These are phyloP conservation scores for Eilema griseolum DNA, from an alignment of 2,888 invertebrate species.

Conservation along the genomic window DNA sequence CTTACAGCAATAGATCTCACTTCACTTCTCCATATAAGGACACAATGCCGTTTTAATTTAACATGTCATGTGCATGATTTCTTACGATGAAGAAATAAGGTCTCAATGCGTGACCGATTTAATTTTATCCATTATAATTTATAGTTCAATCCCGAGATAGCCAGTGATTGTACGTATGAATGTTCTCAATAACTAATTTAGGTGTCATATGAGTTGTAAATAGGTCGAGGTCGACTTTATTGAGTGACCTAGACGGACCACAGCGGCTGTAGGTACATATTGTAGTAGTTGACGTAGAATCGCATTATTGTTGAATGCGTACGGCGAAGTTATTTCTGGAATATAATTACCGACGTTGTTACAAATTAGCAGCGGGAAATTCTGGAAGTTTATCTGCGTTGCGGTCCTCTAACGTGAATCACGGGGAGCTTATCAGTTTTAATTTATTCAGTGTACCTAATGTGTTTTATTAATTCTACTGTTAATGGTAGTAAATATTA, in stretches of 20 bases:
- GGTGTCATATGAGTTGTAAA: conserved; percentile 66
- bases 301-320: conserved; percentile 42
- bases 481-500: too few relatives aligned
- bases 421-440: not conserved
- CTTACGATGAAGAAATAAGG: not conserved
- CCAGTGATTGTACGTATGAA: conserved; percentile 56
- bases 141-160: conserved; percentile 28
- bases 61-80: not conserved
- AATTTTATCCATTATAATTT: not conserved
- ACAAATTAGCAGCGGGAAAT: conserved; percentile 23
- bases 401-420: not conserved
- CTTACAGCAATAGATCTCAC: not conserved
- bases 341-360: conserved; percentile 32
- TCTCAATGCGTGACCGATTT: not conserved
- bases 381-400: conserved; percentile 13
- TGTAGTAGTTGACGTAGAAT: conserved; percentile 52
- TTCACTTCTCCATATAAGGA: conserved; percentile 4
- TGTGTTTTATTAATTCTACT: not conserved
- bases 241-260: conserved; percentile 61
- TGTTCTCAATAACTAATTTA: conserved; percentile 72
- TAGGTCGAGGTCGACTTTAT: conserved; percentile 76
- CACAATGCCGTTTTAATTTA: not conserved
- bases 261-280: conserved; percentile 46
- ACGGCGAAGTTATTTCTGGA: conserved; percentile 34
- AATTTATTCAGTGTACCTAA: not conserved